A percentile compares a stretch with the other conserved stretches of the same genome.
These are phyloP conservation scores for Macrotrachela quadricornifera DNA, from an alignment of 1,140 invertebrate genomes.

Conservation along the genomic window DNA sequence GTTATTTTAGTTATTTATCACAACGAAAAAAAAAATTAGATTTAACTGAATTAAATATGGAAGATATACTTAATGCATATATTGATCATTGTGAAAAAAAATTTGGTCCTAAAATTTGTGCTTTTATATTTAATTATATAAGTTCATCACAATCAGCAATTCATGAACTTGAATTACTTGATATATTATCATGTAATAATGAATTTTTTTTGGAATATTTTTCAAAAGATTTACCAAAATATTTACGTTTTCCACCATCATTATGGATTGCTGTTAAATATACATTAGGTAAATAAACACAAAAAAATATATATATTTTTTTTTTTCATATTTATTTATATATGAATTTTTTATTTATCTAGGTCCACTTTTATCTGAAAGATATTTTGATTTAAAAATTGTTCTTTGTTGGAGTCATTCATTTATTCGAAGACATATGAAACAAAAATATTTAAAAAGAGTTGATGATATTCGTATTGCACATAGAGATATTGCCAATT, in stretches of 20 bases:
- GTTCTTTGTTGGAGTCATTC: constrained; percentile 17
- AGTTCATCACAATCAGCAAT: constrained; percentile 16
- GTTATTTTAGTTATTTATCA: no score
- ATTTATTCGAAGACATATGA: constrained; percentile 12
- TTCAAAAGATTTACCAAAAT: constrained; percentile 6
- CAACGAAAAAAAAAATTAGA: no score
- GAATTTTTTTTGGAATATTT: constrained; percentile 8
- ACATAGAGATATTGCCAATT: constrained; percentile 13
- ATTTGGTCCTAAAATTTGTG: neutral
- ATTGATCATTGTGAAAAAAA: neutral
- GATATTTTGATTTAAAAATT: constrained; percentile 15
- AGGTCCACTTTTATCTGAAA: constrained; percentile 15
- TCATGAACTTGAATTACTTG: constrained; percentile 18
- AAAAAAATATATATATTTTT: no score
- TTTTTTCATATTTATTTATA: neutral
- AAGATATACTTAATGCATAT: no score
- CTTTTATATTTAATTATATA: constrained; percentile 5
- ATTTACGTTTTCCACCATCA: constrained; percentile 10
- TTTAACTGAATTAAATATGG: no score
- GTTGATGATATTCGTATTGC: constrained; percentile 8
- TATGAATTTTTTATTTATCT: neutral
- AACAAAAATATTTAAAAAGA: constrained; percentile 12
- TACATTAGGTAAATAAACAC: constrained; percentile 14
- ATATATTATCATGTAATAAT: constrained; percentile 14
- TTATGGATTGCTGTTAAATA: constrained; percentile 14